Evolutionary conservation across 2,888 invertebrate species (phyloP), one percentile per base, ranked within the genome.

Genomic region (Synergus laeviventris): DNA sequence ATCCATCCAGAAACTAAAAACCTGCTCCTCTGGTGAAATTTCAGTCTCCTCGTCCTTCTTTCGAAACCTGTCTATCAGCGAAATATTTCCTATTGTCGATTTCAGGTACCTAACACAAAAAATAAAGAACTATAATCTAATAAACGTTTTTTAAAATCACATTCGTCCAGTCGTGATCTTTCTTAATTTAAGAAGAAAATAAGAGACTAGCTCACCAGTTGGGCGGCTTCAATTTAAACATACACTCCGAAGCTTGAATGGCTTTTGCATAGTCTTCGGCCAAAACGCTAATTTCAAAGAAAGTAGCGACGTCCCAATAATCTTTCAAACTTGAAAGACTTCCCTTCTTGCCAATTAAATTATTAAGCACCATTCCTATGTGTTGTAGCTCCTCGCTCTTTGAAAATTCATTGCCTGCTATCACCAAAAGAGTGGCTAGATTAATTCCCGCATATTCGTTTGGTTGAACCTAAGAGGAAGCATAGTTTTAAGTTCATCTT

Each of bases 391-490:
- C 98, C 88, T 96, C 96, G 49, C 96, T 98, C 91, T 96, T 96
- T 77, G 96, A 95, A 89, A 99, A 98, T 89, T 98, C 97, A 91
- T 98, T 97, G 74, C 99, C 99, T 83, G 96, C 97, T 86, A 99
- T 98, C 76, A 99, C 98, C 78, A 99, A 92, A 59, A 99, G 92
- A 1, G 99, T 99, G 54, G 99, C 99, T 87, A 99, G 93, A 93
- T 99, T 99, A 81, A 99, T 99, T 76, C 99, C 99, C 38, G 99
- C 99, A 92, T 99, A 99, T 92, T 99, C 99, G 91, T 99, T 98
- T 1, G 99, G 99, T 90, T 99, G 99, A 66, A 98, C 96, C 90
- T 90, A 36, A 74, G 78, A 77, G 24, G 24, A 74, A 59, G 49
- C 45, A 18, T 21, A 61, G 9, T 59, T 61, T 56, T 1, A 31